Evolutionary conservation across 1,140 invertebrate genomes (phyloP).

Genomic region (Cataglyphis hispanica): DNA sequence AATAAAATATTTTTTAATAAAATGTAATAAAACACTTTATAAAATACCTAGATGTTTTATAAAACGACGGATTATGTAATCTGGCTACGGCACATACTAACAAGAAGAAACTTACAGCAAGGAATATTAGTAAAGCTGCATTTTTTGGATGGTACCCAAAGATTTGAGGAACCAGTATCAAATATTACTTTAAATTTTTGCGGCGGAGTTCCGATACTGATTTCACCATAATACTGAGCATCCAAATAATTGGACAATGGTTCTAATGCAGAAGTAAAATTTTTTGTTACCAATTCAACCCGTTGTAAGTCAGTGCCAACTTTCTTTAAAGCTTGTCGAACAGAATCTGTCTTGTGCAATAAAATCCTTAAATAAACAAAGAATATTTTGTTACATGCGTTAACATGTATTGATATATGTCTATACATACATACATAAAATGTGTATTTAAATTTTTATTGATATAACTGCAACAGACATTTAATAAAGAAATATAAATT

Average conservation of each 20-base stretch:
- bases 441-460: not conserved
- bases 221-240: slow-evolving; percentile 99
- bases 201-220: slow-evolving; percentile 96
- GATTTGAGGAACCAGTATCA: slow-evolving; percentile 99
- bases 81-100: not conserved
- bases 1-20: too few relatives aligned
- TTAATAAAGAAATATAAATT: not conserved
- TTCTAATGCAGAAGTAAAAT: slow-evolving; percentile 87
- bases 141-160: slow-evolving; percentile 99
- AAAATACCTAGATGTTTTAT: too few relatives aligned
- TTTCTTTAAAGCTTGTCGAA: slow-evolving; percentile 90
- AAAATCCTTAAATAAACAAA: slow-evolving; percentile 89
- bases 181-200: slow-evolving; percentile 98
- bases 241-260: slow-evolving; percentile 97
- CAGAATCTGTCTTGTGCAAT: slow-evolving; percentile 90
- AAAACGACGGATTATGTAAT: not conserved
- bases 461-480: not conserved
- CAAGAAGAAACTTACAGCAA: slow-evolving; percentile 91
- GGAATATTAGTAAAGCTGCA: slow-evolving; percentile 97
- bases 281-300: slow-evolving; percentile 87
- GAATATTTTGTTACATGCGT: slow-evolving; percentile 6
- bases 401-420: not conserved
- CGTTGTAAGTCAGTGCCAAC: slow-evolving; percentile 93
- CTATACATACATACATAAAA: not conserved
- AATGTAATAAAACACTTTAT: not conserved